Base-by-base conservation (phyloP, 2,113 vertebrate genomes). In the Morphnarchus princeps region DNA sequence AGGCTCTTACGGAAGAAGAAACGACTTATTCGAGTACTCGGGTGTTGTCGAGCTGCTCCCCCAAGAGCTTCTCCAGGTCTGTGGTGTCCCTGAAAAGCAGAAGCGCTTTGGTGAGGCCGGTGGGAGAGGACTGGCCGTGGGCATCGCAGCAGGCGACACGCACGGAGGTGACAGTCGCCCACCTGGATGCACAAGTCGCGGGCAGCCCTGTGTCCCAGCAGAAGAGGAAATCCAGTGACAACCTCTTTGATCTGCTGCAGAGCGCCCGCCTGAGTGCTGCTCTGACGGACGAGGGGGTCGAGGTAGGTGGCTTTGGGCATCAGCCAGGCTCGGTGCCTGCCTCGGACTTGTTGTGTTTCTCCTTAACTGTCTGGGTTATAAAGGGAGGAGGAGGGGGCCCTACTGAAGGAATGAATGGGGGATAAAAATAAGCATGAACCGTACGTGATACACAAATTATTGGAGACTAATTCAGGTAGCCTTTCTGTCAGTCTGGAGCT, bases 101-200 rank as follows among this genome's bases (percentile, higher is more conserved):
- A 59, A 97, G 57, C 1, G 4, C 97, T 38, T 97, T 93, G 0
- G 43, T 96, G 66, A 97, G 90, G 71, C 96, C 89, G 0, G 28
- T 16, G 0, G 96, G 93, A 49, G 98, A 98, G 36, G 97, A 97
- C 18, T 82, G 96, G 94, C 87, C 72, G 0, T 98, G 98, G 98
- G 69, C 76, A 1, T 76, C 95, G 0, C 97, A 95, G 40, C 97
- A 97, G 54, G 79, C 11, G 0, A 76, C 83, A 4, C 40, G 12
- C 18, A 40, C 12, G 0, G 96, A 98, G 87, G 55, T 59, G 19
- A 87, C 67, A 0, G 86, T 45, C 5, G 22, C 55, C 6, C 69
- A 87, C 1, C 82, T 40, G 0, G 97, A 97, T 29, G 4, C 16
- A 0, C 76, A 93, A 4, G 90, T 83, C 1, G 4, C 3, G 5